Evolutionary conservation across 2,888 invertebrate genomes (phyloP).

Genomic region (Diarsia rubi): DNA sequence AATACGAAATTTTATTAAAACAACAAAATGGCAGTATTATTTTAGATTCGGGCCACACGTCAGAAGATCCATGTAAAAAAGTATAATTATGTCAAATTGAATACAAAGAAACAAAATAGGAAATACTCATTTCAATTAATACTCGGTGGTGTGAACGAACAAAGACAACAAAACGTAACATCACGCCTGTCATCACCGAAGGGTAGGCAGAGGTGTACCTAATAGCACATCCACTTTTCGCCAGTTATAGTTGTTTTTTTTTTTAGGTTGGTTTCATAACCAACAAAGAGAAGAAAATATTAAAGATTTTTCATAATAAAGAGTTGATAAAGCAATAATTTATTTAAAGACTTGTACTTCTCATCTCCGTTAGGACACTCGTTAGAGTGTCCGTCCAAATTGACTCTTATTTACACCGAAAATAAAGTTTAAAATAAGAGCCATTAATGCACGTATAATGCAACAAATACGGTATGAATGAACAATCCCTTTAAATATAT

Average conservation of each 20-base stretch:
- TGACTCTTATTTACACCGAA: neutral
- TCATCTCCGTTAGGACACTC: too few species aligned
- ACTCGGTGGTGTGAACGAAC: neutral
- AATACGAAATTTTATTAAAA: neutral
- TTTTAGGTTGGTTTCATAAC: too few species aligned
- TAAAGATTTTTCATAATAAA: neutral
- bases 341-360: constrained; percentile 8
- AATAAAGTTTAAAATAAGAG: constrained; percentile 13
- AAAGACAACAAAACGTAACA: too few species aligned
- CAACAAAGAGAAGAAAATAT: neutral
- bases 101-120: constrained; percentile 9
- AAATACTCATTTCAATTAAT: neutral
- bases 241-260: too few species aligned
- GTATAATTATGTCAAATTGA: neutral
- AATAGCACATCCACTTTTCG: too few species aligned
- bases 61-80: neutral
- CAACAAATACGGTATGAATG: constrained; percentile 9
- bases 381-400: constrained; percentile 6
- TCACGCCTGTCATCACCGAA: too few species aligned
- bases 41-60: neutral
- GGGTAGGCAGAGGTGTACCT: too few species aligned
- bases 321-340: neutral
- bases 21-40: neutral
- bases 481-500: constrained; percentile 33
- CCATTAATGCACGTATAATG: constrained; percentile 42